Conservation (phyloP, 2,888 invertebrate genomes). For the Drosophila hawaiiensis region DNA sequence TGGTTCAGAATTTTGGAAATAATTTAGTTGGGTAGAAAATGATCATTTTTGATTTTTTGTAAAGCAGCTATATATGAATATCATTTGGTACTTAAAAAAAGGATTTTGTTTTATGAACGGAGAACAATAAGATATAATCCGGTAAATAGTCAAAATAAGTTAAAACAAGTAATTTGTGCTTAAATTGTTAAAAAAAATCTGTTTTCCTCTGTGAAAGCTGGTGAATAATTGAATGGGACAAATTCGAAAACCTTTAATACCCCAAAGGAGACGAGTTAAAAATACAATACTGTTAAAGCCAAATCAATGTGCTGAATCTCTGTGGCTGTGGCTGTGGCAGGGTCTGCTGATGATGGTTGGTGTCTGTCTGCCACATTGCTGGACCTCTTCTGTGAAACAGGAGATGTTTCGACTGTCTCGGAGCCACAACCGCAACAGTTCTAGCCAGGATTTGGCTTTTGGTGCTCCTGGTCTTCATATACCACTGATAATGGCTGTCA, state of each 20-base stretch:
- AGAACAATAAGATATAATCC: too few relatives aligned
- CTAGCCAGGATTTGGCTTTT: slow-evolving; percentile 33
- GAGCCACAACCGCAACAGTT: slow-evolving; percentile 54
- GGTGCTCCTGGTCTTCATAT: slow-evolving; percentile 30
- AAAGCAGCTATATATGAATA: too few relatives aligned
- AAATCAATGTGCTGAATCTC: not conserved
- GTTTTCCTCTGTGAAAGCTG: not conserved
- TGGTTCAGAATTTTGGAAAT: too few relatives aligned
- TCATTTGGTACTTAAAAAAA: too few relatives aligned
- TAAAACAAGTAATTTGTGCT: not conserved
- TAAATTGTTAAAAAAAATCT: not conserved
- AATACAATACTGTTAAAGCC: not conserved
- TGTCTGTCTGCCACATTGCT: not conserved
- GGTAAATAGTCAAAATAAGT: too few relatives aligned
- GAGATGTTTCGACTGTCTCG: slow-evolving; percentile 26
- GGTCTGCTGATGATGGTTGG: not conserved
- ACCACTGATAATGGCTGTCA: slow-evolving; percentile 48
- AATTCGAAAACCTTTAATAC: too few relatives aligned
- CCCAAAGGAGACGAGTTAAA: too few relatives aligned
- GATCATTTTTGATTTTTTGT: too few relatives aligned
- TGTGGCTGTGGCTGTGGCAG: not conserved
- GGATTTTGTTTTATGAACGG: too few relatives aligned
- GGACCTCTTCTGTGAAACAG: slow-evolving; percentile 22
- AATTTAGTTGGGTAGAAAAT: too few relatives aligned
- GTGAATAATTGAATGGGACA: too few relatives aligned